Evolutionary conservation across 1,140 invertebrate species (phyloP).

Genomic region (Drosophila aff.): DNA sequence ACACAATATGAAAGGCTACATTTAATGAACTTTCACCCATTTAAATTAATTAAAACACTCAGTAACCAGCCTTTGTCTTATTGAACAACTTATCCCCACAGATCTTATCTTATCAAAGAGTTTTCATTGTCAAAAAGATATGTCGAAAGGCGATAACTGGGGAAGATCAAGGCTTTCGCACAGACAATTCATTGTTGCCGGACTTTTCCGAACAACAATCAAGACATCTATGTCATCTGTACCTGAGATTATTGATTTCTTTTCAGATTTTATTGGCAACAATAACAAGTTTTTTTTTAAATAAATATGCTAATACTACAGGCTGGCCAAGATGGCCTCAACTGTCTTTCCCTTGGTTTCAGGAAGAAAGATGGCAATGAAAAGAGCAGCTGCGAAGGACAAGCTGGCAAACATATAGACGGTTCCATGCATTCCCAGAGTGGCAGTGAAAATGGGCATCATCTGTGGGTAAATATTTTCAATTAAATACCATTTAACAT

Average conservation of each 20-base stretch:
- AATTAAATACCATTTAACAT: not conserved
- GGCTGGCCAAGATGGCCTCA: conserved; percentile 87
- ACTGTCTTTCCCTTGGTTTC: conserved; percentile 93
- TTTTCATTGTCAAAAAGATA: conserved; percentile 7
- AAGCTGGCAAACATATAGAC: conserved; percentile 70
- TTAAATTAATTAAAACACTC: too few species aligned
- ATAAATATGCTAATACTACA: conserved; percentile 49
- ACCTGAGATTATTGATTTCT: too few species aligned
- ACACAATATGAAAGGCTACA: not conserved
- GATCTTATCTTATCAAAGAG: conserved; percentile 36
- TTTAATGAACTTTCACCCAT: not conserved
- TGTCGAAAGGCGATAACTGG: not conserved
- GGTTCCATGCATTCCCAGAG: conserved; percentile 69
- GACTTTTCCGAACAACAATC: conserved; percentile 10
- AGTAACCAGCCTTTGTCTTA: not conserved
- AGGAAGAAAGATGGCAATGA: conserved; percentile 85
- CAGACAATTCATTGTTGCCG: conserved; percentile 19
- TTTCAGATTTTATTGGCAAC: conserved; percentile 31
- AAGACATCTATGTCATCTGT: not conserved
- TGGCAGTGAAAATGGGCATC: conserved; percentile 48
- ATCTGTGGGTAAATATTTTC: conserved; percentile 20
- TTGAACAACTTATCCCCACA: not conserved
- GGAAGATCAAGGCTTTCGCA: conserved; percentile 17
- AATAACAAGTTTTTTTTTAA: conserved; percentile 23
- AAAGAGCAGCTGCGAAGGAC: conserved; percentile 62